A percentile compares a stretch with the other conserved stretches of the same genome.
Evolutionary conservation across 2,888 invertebrate species (phyloP).

Genomic region (Leistus spinibarbis): DNA sequence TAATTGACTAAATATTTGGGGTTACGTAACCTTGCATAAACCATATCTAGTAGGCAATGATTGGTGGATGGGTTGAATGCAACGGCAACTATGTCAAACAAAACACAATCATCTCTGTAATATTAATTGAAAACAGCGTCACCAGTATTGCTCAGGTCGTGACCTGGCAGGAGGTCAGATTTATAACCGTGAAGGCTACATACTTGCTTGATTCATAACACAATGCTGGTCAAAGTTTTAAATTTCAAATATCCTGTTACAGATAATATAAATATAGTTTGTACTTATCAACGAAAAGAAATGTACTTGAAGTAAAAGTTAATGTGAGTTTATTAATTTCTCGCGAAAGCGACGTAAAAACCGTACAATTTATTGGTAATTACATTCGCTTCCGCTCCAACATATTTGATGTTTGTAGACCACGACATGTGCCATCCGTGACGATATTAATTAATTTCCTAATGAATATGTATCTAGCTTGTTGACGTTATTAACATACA

Average conservation of each 20-base stretch:
- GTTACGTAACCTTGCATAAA: not conserved
- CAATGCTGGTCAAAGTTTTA: not conserved
- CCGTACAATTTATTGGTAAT: not conserved
- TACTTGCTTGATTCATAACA: not conserved
- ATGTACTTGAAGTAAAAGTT: not conserved
- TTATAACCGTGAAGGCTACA: slow-evolving; percentile 2
- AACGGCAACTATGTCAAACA: not conserved
- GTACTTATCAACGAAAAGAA: too few relatives aligned
- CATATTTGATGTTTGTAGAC: not conserved
- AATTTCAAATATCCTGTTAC: not conserved
- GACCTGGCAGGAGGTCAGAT: not conserved
- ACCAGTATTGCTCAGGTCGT: not conserved
- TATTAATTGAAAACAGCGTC: slow-evolving; percentile 5
- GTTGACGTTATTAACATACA: not conserved
- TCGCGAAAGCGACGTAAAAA: not conserved
- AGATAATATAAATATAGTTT: too few relatives aligned
- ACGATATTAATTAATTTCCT: not conserved
- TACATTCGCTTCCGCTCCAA: not conserved
- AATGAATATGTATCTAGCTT: not conserved
- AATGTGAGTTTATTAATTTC: not conserved
- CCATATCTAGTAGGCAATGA: not conserved
- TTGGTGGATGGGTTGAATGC: not conserved
- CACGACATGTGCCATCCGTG: not conserved
- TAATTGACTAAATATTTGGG: too few relatives aligned
- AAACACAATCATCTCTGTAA: not conserved